Percentiles rank a stretch among this genome's conserved stretches.
These are phyloP conservation scores for Chloroclystis v-ata DNA, from an alignment of 2,888 invertebrate species.

Conservation along the genomic window DNA sequence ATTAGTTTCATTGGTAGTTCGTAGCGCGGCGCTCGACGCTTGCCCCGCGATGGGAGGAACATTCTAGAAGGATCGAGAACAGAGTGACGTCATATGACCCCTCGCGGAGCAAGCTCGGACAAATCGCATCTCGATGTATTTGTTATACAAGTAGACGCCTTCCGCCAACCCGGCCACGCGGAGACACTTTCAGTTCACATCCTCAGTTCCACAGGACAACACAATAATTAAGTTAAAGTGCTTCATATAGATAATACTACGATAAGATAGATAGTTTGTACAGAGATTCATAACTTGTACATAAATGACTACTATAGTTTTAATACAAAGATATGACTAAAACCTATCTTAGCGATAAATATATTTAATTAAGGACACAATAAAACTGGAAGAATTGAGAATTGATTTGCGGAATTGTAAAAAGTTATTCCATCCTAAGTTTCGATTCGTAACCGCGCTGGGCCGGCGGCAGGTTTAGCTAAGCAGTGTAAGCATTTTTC, in stretches of 20 bases:
- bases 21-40: constrained; percentile 57
- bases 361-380: constrained; percentile 70
- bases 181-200: constrained; percentile 62
- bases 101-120: constrained; percentile 38
- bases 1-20: constrained; percentile 78
- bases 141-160: constrained; percentile 74
- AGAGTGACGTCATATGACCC: background rate
- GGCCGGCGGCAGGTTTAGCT: constrained; percentile 68
- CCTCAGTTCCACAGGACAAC: constrained; percentile 63
- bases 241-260: constrained; percentile 66
- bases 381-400: constrained; percentile 57
- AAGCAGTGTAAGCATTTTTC: constrained; percentile 76
- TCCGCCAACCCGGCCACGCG: constrained; percentile 60
- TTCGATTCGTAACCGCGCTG: constrained; percentile 55
- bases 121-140: constrained; percentile 69
- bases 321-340: constrained; percentile 66
- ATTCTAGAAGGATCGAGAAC: background rate
- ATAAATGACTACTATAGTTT: constrained; percentile 67
- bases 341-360: constrained; percentile 73
- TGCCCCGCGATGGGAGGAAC: constrained; percentile 28
- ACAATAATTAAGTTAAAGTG: constrained; percentile 43
- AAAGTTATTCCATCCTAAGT: constrained; percentile 68
- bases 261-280: constrained; percentile 71
- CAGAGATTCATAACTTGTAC: constrained; percentile 72
- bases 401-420: constrained; percentile 69